Evolutionary conservation across 2,113 vertebrate genomes (phyloP).

Genomic region (Anhinga rufa): DNA sequence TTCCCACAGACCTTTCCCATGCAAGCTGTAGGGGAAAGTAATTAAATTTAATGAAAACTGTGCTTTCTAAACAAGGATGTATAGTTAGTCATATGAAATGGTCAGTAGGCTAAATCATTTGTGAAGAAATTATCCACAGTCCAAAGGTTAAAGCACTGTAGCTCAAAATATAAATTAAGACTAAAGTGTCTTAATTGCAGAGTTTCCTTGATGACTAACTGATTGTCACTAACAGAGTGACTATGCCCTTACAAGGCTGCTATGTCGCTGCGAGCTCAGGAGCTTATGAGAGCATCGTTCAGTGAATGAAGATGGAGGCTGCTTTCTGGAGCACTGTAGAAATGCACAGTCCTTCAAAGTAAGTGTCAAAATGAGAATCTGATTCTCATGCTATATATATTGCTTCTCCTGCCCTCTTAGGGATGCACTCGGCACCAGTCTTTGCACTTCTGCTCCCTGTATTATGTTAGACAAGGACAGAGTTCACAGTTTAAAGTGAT

Average conservation of each 20-base stretch:
- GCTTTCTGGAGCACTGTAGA: neutral
- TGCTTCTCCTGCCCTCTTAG: neutral
- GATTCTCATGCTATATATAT: neutral
- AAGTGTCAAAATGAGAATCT: neutral
- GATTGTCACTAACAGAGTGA: neutral
- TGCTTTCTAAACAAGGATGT: constrained; percentile 25
- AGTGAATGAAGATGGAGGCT: neutral
- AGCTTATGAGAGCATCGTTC: neutral
- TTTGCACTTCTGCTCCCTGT: neutral
- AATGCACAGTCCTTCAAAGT: neutral
- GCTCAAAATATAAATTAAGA: neutral
- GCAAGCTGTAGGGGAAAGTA: neutral
- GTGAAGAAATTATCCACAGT: neutral
- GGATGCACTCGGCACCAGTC: neutral
- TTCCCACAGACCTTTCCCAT: neutral
- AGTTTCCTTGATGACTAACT: neutral
- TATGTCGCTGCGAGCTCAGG: neutral
- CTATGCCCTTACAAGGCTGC: neutral
- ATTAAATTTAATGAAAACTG: constrained; percentile 32
- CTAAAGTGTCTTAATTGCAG: neutral
- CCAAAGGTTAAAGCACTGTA: constrained; percentile 9
- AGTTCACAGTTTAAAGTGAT: neutral
- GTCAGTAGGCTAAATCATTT: neutral
- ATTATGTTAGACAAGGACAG: neutral
- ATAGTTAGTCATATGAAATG: neutral